A percentile compares a stretch with the other conserved stretches of the same genome.
phyloP scores from a whole-genome alignment of 1,140 invertebrate genomes.

The Ctenoplectra terminalis region DNA sequence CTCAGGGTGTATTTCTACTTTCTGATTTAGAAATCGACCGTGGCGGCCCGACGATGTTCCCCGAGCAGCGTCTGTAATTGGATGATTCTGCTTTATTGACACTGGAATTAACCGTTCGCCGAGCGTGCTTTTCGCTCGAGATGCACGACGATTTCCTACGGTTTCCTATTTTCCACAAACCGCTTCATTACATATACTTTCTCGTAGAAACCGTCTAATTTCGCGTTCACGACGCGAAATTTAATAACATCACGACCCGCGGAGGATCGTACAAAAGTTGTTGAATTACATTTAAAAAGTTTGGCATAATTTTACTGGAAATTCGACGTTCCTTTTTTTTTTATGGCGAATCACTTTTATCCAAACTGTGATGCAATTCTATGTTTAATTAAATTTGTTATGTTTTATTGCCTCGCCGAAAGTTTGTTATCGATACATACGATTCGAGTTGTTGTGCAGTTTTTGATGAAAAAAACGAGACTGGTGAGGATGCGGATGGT shows the following conservation, averaged over 20 bases:
- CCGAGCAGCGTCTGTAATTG: conserved; percentile 65
- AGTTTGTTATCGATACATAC: neutral
- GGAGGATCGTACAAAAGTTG: neutral
- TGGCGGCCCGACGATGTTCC: conserved; percentile 10
- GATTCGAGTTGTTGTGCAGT: neutral
- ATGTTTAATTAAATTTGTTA: conserved; percentile 4
- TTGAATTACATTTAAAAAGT: neutral
- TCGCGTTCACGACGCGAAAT: neutral
- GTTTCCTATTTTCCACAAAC: conserved; percentile 49
- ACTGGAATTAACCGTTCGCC: conserved; percentile 62
- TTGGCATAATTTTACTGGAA: neutral
- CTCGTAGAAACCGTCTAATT: neutral
- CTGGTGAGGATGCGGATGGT: neutral
- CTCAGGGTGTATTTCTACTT: conserved; percentile 42
- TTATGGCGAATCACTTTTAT: neutral
- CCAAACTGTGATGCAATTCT: neutral
- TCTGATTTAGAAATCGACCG: conserved; percentile 63
- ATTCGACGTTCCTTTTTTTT: neutral
- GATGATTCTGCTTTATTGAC: conserved; percentile 69
- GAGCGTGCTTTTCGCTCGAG: conserved; percentile 48
- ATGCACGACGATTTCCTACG: conserved; percentile 30
- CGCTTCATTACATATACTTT: conserved; percentile 37
- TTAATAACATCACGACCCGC: neutral
- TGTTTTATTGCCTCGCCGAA: neutral
- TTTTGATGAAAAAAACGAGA: conserved; percentile 9